These are phyloP conservation scores for Mormyrus iriodes DNA, from an alignment of 2,113 vertebrate genomes.

Conservation along the genomic window DNA sequence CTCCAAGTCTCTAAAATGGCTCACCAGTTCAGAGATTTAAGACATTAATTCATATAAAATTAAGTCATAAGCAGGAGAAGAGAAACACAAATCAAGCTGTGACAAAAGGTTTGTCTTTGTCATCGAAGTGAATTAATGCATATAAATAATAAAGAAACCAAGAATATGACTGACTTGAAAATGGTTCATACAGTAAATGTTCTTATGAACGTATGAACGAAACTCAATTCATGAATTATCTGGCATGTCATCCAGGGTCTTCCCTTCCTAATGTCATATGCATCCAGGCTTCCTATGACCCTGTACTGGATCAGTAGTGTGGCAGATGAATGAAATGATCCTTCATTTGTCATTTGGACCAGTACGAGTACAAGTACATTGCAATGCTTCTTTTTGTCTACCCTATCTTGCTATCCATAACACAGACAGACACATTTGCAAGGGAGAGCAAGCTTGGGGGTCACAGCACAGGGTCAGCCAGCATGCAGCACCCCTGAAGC, in stretches of 20 bases:
- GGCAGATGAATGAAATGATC: neutral
- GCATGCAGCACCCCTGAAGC: neutral
- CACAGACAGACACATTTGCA: too few species aligned
- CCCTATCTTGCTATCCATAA: neutral
- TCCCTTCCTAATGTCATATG: neutral
- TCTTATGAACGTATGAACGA: neutral
- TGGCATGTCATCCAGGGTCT: neutral
- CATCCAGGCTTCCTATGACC: neutral
- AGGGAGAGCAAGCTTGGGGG: neutral
- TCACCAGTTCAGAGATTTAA: neutral
- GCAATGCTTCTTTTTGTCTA: neutral
- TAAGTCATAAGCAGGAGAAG: neutral
- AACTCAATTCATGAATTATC: neutral
- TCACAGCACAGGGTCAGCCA: neutral
- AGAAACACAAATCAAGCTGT: neutral
- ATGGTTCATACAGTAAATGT: neutral
- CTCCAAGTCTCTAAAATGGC: neutral
- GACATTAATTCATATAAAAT: too few species aligned
- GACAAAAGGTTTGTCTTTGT: neutral
- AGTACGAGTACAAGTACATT: neutral
- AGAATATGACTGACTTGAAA: neutral
- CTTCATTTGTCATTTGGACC: too few species aligned
- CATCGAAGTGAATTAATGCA: neutral
- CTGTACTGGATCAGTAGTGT: neutral
- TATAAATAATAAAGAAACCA: neutral